These are phyloP conservation scores for Sternotherus odoratus DNA, from an alignment of 2,797 vertebrate genomes.

Conservation along the genomic window DNA sequence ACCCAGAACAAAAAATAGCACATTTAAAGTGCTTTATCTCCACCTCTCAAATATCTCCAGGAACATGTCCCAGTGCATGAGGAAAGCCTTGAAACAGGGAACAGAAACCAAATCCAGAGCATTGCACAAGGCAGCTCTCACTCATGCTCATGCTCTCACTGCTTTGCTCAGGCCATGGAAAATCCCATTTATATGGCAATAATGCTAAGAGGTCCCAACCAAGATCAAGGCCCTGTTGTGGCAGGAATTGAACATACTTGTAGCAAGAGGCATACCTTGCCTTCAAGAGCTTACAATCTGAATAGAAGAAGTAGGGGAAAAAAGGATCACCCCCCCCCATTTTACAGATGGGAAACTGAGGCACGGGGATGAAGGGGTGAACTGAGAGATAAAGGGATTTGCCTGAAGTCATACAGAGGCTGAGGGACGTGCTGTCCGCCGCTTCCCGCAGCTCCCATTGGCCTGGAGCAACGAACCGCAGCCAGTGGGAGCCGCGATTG, in stretches of 20 bases:
- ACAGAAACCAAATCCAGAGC: not conserved
- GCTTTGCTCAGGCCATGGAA: too few relatives aligned
- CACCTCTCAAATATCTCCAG: not conserved
- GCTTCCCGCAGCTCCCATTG: too few relatives aligned
- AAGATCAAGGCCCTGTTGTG: not conserved
- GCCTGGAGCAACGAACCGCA: too few relatives aligned
- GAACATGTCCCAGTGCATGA: not conserved
- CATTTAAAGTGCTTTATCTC: not conserved
- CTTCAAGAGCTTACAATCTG: not conserved
- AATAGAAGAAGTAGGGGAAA: not conserved
- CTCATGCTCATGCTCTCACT: not conserved
- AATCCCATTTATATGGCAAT: too few relatives aligned
- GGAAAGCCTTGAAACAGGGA: not conserved
- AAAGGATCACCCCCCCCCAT: not conserved
- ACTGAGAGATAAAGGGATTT: not conserved
- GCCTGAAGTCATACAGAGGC: not conserved
- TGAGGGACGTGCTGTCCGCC: too few relatives aligned
- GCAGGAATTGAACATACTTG: accelerated
- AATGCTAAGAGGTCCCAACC: too few relatives aligned
- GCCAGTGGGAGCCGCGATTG: too few relatives aligned
- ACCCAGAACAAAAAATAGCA: not conserved
- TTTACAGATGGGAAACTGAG: not conserved
- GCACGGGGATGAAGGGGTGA: too few relatives aligned
- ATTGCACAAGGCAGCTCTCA: not conserved
- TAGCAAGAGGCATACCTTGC: not conserved